A percentile compares a stretch with the other conserved stretches of the same genome.
Evolutionary conservation across 2,113 vertebrate species (phyloP).

Genomic region (Scortum barcoo): DNA sequence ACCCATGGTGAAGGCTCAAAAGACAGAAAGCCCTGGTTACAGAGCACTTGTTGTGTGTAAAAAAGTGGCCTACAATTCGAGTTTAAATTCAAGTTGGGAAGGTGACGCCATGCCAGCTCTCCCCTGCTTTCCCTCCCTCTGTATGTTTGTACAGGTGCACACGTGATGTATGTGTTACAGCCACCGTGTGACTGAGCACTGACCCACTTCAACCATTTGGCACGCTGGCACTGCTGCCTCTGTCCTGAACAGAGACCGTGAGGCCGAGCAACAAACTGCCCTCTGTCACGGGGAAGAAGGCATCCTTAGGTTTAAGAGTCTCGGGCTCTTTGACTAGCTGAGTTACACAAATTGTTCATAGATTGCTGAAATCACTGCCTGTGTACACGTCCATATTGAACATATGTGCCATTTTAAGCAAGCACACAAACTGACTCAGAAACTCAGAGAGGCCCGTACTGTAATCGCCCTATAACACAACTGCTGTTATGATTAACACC

Average conservation of each 20-base stretch:
- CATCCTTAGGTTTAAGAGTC: background rate
- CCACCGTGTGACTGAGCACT: conserved; percentile 76
- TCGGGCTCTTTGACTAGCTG: conserved; percentile 11
- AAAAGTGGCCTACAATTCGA: conserved; percentile 36
- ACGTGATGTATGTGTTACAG: conserved; percentile 76
- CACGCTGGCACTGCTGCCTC: conserved; percentile 57
- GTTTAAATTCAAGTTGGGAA: conserved; percentile 43
- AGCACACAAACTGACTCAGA: background rate
- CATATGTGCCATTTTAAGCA: background rate
- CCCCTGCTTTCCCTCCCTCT: conserved; percentile 43
- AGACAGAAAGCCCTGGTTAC: conserved; percentile 19
- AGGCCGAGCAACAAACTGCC: conserved; percentile 62
- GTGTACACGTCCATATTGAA: background rate
- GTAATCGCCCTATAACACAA: background rate
- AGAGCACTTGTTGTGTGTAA: conserved; percentile 23
- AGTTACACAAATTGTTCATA: background rate
- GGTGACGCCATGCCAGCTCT: conserved; percentile 56
- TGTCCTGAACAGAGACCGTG: conserved; percentile 46
- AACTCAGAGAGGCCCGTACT: background rate
- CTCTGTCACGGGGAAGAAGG: conserved; percentile 57
- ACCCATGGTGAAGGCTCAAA: background rate
- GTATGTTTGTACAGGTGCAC: conserved; percentile 84
- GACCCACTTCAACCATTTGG: conserved; percentile 77
- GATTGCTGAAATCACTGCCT: background rate
- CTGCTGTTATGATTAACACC: conserved; percentile 22